phyloP scores from a whole-genome alignment of 1,140 invertebrate genomes.

The Tenebrio molitor region DNA sequence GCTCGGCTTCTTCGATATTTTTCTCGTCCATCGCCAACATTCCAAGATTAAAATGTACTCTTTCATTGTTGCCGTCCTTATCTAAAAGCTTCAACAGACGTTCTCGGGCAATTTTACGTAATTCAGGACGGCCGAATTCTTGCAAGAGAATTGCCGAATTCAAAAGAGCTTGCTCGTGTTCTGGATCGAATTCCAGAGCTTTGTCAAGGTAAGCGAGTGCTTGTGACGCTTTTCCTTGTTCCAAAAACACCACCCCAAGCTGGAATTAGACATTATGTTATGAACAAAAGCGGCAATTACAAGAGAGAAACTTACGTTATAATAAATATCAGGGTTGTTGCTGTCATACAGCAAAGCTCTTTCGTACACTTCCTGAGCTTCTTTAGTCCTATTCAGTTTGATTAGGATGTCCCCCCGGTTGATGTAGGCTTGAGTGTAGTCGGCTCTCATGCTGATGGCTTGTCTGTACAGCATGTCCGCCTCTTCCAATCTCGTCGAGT shows the following conservation, averaged over 20 bases:
- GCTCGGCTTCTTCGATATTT: slow-evolving; percentile 88
- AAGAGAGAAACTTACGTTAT: slow-evolving; percentile 81
- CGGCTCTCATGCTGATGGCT: slow-evolving; percentile 96
- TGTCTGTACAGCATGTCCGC: slow-evolving; percentile 94
- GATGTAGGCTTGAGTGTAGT: slow-evolving; percentile 98
- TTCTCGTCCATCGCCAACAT: slow-evolving; percentile 97
- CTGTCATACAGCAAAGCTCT: slow-evolving; percentile 93
- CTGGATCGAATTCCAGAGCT: slow-evolving; percentile 92
- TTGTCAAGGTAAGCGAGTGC: slow-evolving; percentile 94
- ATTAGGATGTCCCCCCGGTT: slow-evolving; percentile 96
- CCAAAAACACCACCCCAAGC: slow-evolving; percentile 94
- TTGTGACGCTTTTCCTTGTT: slow-evolving; percentile 91
- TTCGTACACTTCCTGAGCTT: slow-evolving; percentile 96
- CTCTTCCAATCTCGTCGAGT: slow-evolving; percentile 91
- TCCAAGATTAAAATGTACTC: slow-evolving; percentile 91
- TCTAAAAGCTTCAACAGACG: slow-evolving; percentile 85
- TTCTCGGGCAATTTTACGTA: slow-evolving; percentile 83
- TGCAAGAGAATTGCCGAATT: slow-evolving; percentile 97
- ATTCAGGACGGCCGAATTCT: slow-evolving; percentile 84
- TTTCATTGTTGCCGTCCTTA: slow-evolving; percentile 86
- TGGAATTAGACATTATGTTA: slow-evolving; percentile 65
- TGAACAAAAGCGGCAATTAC: neutral
- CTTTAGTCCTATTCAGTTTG: slow-evolving; percentile 94
- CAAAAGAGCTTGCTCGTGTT: slow-evolving; percentile 94
- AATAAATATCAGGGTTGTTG: slow-evolving; percentile 97